A percentile compares a stretch with the other conserved stretches of the same genome.
phyloP scores from a whole-genome alignment of 2,797 vertebrate species.

The Gallinago solitaria region DNA sequence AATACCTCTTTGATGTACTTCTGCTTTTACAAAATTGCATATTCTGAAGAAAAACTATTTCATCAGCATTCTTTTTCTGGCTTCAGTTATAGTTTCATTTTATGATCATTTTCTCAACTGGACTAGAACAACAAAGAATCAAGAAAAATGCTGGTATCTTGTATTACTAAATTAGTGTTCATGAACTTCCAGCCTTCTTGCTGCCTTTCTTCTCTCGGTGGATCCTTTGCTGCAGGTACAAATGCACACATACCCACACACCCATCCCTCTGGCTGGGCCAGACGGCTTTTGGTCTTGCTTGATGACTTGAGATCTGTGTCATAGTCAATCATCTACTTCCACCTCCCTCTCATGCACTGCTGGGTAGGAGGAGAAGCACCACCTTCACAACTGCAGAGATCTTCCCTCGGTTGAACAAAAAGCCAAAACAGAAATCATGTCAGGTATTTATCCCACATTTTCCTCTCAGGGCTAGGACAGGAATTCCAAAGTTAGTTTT shows the following conservation, averaged over 20 bases:
- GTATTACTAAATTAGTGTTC: not conserved
- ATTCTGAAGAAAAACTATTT: not conserved
- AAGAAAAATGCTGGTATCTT: not conserved
- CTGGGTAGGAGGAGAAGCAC: not conserved
- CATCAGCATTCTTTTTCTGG: not conserved
- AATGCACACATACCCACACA: not conserved
- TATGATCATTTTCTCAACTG: not conserved
- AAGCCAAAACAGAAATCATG: not conserved
- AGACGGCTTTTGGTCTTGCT: not conserved
- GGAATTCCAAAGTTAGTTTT: not conserved
- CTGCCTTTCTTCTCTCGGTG: not conserved
- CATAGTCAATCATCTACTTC: not conserved
- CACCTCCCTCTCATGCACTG: not conserved
- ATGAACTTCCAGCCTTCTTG: not conserved
- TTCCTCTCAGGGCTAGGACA: not conserved
- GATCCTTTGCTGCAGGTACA: not conserved
- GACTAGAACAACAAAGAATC: not conserved
- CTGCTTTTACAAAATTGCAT: not conserved
- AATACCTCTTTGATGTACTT: not conserved
- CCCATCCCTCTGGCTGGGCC: not conserved
- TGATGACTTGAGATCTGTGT: not conserved
- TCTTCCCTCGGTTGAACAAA: not conserved
- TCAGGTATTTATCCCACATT: not conserved
- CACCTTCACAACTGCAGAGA: not conserved
- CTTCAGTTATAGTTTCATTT: not conserved